Percentiles rank a stretch among this genome's conserved stretches.
phyloP scores from a whole-genome alignment of 2,797 vertebrate species.

The Pelodytes ibericus region DNA sequence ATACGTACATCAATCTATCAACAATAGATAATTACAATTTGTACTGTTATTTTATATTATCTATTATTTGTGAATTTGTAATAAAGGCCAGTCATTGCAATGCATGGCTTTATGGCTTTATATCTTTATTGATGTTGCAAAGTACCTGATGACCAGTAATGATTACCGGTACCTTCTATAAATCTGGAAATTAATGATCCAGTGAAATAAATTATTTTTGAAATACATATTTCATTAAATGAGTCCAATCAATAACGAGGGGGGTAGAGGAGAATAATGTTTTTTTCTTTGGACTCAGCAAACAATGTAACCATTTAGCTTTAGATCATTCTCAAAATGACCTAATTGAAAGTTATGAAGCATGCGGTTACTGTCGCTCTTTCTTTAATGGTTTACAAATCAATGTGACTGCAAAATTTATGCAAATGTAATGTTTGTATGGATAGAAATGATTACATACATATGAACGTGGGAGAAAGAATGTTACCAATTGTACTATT shows the following conservation, averaged over 20 bases:
- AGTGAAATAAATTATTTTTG: slow-evolving; percentile 48
- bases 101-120: slow-evolving; percentile 13
- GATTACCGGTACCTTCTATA: slow-evolving; percentile 45
- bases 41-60: neutral
- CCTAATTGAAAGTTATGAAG: slow-evolving; percentile 32
- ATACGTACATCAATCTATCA: too few species aligned
- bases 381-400: slow-evolving; percentile 25
- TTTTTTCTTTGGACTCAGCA: slow-evolving; percentile 48
- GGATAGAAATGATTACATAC: neutral
- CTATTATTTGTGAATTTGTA: neutral
- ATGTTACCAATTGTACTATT: neutral
- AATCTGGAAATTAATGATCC: slow-evolving; percentile 50
- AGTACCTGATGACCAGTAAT: slow-evolving; percentile 33
- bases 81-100: neutral
- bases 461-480: neutral
- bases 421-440: neutral
- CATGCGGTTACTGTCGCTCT: slow-evolving; percentile 12
- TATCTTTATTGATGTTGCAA: slow-evolving; percentile 44
- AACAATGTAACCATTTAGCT: slow-evolving; percentile 43
- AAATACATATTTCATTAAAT: slow-evolving; percentile 54
- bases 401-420: neutral
- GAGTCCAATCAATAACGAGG: slow-evolving; percentile 44
- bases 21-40: too few species aligned
- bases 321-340: slow-evolving; percentile 43
- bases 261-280: slow-evolving; percentile 39